Percentiles rank a stretch among this genome's conserved stretches.
phyloP scores from a whole-genome alignment of 37 sponge, comb jelly and placozoan genomes.

The Petrosia ficiformis region DNA sequence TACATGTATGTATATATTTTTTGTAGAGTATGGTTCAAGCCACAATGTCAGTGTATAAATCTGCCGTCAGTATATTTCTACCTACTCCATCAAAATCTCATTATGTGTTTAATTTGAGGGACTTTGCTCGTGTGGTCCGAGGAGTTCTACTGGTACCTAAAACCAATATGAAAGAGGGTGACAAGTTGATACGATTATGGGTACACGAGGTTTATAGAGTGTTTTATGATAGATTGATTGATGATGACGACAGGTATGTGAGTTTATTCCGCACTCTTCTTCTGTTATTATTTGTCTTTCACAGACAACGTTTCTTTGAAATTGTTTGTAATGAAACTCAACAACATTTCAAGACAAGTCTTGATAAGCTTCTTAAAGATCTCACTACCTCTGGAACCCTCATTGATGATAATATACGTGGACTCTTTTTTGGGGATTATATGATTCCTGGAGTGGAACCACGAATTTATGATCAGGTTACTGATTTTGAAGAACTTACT shows the following conservation, averaged over 20 bases:
- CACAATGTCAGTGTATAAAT: slow-evolving; percentile 89
- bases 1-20: background rate
- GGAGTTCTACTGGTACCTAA: slow-evolving; percentile 89
- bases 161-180: slow-evolving; percentile 79
- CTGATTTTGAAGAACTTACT: slow-evolving; percentile 73
- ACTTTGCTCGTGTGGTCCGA: slow-evolving; percentile 90
- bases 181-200: slow-evolving; percentile 92
- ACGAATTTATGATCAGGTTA: slow-evolving; percentile 85
- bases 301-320: slow-evolving; percentile 84
- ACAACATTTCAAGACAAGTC: slow-evolving; percentile 80
- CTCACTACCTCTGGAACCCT: slow-evolving; percentile 37
- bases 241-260: slow-evolving; percentile 78
- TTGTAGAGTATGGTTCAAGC: slow-evolving; percentile 86
- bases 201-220: slow-evolving; percentile 95
- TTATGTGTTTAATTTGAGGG: slow-evolving; percentile 96
- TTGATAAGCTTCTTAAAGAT: slow-evolving; percentile 81
- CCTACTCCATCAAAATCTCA: slow-evolving; percentile 98
- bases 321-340: slow-evolving; percentile 79
- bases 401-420: slow-evolving; percentile 78
- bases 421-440: slow-evolving; percentile 97
- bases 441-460: slow-evolving; percentile 68
- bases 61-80: slow-evolving; percentile 82
- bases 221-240: slow-evolving; percentile 94
- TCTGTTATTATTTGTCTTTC: too few species aligned
- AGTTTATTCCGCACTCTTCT: too few species aligned